A percentile compares a stretch with the other conserved stretches of the same genome.
Conservation (phyloP, 2,113 vertebrate genomes). For the Leptobrachium leishanense region DNA sequence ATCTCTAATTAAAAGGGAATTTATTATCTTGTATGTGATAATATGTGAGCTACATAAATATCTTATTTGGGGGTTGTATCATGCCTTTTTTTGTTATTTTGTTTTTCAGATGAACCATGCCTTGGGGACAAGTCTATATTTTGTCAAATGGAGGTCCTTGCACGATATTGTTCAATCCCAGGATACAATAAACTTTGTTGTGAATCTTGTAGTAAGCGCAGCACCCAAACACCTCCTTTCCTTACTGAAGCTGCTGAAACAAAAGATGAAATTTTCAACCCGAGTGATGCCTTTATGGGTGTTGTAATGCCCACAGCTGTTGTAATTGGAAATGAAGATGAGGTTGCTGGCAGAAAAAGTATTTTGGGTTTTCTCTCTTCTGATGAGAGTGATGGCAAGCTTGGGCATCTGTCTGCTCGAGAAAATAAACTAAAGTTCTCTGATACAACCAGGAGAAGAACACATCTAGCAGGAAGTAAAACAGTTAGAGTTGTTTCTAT, state of each 20-base stretch:
- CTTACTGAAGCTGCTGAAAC: constrained; percentile 68
- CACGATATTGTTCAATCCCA: constrained; percentile 93
- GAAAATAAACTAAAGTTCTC: constrained; percentile 41
- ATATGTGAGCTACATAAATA: too few relatives aligned
- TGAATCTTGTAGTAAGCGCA: constrained; percentile 81
- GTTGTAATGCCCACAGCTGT: constrained; percentile 57
- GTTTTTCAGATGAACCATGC: constrained; percentile 86
- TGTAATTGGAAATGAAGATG: constrained; percentile 52
- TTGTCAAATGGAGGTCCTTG: constrained; percentile 96
- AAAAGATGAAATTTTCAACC: constrained; percentile 65
- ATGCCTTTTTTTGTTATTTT: constrained; percentile 23
- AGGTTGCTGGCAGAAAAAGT: constrained; percentile 35
- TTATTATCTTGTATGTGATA: too few relatives aligned
- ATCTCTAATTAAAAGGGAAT: too few relatives aligned
- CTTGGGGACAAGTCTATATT: constrained; percentile 94
- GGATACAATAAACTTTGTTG: constrained; percentile 93
- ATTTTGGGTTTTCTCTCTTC: constrained; percentile 49
- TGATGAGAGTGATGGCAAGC: not conserved
- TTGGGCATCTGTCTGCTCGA: constrained; percentile 45
- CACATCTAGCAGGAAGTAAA: constrained; percentile 48
- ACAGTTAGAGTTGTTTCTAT: constrained; percentile 44
- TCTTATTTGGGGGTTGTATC: too few relatives aligned
- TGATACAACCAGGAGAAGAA: constrained; percentile 52
- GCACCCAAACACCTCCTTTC: constrained; percentile 60
- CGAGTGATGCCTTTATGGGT: constrained; percentile 57